phyloP scores from a whole-genome alignment of 2,888 invertebrate genomes.

The Anaspis maculata region DNA sequence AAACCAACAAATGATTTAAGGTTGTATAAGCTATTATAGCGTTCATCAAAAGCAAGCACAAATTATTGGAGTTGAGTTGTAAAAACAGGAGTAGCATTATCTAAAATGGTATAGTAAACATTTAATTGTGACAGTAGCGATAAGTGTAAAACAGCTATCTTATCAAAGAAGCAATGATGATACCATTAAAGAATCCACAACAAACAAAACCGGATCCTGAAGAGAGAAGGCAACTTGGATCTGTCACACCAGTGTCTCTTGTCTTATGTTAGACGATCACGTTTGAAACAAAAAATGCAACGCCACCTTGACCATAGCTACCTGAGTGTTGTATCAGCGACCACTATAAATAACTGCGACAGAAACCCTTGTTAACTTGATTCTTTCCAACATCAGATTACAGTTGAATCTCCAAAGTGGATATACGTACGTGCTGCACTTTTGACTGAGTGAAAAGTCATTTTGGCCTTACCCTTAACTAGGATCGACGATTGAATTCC shows the following conservation, averaged over 20 bases:
- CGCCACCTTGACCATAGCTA: slow-evolving; percentile 41
- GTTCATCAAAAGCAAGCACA: no score
- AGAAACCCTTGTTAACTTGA: slow-evolving; percentile 41
- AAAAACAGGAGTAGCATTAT: slow-evolving; percentile 25
- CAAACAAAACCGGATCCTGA: slow-evolving; percentile 14
- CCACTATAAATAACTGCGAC: slow-evolving; percentile 42
- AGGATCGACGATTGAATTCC: slow-evolving; percentile 29
- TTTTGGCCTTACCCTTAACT: slow-evolving; percentile 32
- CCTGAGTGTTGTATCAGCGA: slow-evolving; percentile 42
- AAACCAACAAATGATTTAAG: no score
- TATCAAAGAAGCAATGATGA: slow-evolving; percentile 36
- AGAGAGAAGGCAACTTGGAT: slow-evolving; percentile 25
- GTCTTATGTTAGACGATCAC: slow-evolving; percentile 33
- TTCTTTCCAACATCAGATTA: slow-evolving; percentile 38
- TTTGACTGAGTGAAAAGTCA: no score
- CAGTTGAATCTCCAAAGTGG: slow-evolving; percentile 24
- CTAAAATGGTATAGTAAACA: slow-evolving; percentile 36
- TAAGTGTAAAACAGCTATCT: slow-evolving; percentile 37
- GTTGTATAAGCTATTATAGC: no score
- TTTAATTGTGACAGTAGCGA: slow-evolving; percentile 34
- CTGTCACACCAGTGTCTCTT: slow-evolving; percentile 35
- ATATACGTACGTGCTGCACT: slow-evolving; percentile 5
- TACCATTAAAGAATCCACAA: slow-evolving; percentile 31
- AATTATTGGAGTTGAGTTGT: slow-evolving; percentile 12
- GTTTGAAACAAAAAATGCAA: slow-evolving; percentile 31